phyloP scores from a whole-genome alignment of 2,797 vertebrate genomes.

The Adrianichthys oophorus region DNA sequence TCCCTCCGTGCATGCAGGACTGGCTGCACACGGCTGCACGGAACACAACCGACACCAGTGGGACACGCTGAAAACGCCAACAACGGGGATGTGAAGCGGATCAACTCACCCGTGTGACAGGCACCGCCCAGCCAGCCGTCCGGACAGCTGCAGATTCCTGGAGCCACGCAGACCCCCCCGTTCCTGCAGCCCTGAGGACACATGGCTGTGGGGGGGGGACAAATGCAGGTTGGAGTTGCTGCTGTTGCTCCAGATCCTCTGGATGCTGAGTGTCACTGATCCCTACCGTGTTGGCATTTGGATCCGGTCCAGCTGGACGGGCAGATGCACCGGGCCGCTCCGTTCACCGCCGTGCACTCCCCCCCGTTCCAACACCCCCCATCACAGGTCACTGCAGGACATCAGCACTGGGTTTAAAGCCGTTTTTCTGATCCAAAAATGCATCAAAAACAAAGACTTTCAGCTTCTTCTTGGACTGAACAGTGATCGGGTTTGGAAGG shows the following conservation, averaged over 20 bases:
- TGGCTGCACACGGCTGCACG: constrained; percentile 78
- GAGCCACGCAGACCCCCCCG: constrained; percentile 84
- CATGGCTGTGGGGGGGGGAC: constrained; percentile 72
- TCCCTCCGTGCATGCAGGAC: constrained; percentile 83
- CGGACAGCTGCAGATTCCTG: constrained; percentile 88
- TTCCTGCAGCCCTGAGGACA: constrained; percentile 87
- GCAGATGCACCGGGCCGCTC: constrained; percentile 84
- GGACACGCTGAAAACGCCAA: too few species aligned
- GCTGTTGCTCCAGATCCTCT: neutral
- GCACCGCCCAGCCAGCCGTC: constrained; percentile 86
- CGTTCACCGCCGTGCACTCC: constrained; percentile 81
- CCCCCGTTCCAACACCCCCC: constrained; percentile 87
- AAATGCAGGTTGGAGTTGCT: neutral
- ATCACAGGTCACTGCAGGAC: constrained; percentile 78
- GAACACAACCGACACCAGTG: neutral
- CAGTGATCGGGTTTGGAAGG: too few species aligned
- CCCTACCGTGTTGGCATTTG: constrained; percentile 85
- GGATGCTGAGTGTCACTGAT: neutral
- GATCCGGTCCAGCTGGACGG: constrained; percentile 85
- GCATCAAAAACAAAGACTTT: too few species aligned
- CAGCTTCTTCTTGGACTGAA: too few species aligned
- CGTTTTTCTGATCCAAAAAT: too few species aligned
- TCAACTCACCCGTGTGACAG: constrained; percentile 82
- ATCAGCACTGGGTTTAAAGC: neutral
- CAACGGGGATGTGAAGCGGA: neutral